Conservation (phyloP, 1,140 invertebrate species). For the Varroa destructor region DNA sequence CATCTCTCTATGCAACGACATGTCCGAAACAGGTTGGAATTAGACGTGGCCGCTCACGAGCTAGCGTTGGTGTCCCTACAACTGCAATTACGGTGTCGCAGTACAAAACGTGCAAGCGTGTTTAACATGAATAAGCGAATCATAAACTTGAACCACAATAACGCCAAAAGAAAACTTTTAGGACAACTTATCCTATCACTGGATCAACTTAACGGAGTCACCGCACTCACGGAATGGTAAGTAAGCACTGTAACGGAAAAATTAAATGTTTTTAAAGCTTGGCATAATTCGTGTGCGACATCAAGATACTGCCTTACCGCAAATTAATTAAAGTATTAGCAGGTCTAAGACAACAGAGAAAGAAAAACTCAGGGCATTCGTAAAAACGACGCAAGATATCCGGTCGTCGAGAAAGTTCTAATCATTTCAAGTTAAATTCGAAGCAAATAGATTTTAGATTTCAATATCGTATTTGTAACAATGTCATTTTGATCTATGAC, state of each 20-base stretch:
- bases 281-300: neutral
- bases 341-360: no score
- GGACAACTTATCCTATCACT: slow-evolving; percentile 16
- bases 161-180: slow-evolving; percentile 4
- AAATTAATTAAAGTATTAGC: no score
- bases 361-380: no score
- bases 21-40: neutral
- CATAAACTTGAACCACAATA: neutral
- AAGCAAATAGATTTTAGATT: no score
- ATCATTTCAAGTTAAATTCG: no score
- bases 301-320: no score
- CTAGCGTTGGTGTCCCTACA: slow-evolving; percentile 4
- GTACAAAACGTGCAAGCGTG: neutral
- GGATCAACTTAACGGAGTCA: slow-evolving; percentile 21
- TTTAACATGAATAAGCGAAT: slow-evolving; percentile 22
- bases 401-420: no score
- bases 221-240: slow-evolving; percentile 27
- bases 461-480: no score
- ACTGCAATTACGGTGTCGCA: slow-evolving; percentile 2
- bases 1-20: no score
- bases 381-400: no score
- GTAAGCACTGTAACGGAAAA: neutral
- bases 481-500: no score
- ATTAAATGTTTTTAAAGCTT: neutral
- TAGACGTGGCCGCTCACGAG: slow-evolving; percentile 8